Evolutionary conservation across 2,888 invertebrate species (phyloP).

Genomic region (Synergus gifuensis): DNA sequence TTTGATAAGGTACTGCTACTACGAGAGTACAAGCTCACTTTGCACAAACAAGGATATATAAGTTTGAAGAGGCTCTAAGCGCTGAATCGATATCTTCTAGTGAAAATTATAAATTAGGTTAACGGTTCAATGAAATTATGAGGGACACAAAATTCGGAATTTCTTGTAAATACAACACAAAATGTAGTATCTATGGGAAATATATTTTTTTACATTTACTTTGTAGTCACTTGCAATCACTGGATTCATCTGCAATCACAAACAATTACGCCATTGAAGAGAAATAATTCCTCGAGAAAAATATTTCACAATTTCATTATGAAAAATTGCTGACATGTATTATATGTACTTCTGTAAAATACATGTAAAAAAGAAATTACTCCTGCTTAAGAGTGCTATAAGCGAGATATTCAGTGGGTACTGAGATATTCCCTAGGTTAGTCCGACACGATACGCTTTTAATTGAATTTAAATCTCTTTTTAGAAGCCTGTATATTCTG

Average conservation of each 20-base stretch:
- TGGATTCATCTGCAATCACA: neutral
- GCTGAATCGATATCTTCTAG: neutral
- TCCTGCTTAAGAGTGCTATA: neutral
- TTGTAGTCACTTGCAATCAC: no score
- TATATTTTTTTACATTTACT: no score
- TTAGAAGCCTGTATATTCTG: slow-evolving; percentile 33
- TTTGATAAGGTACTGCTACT: slow-evolving; percentile 42
- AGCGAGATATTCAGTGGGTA: neutral
- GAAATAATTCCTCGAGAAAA: neutral
- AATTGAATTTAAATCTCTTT: slow-evolving; percentile 55
- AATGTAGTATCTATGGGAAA: no score
- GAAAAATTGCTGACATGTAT: neutral
- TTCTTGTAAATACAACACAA: no score
- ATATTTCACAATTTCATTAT: neutral
- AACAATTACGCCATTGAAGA: no score
- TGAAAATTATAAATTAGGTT: neutral
- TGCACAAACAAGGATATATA: slow-evolving; percentile 37
- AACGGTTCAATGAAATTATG: no score
- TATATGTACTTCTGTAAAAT: neutral
- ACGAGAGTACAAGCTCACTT: slow-evolving; percentile 49
- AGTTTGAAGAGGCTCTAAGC: slow-evolving; percentile 5
- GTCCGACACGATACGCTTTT: slow-evolving; percentile 45
- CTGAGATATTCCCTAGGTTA: neutral
- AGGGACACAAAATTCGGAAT: no score
- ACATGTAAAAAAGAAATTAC: neutral